Evolutionary conservation across 1,140 invertebrate species (phyloP).

Genomic region (Antheraea mylitta): DNA sequence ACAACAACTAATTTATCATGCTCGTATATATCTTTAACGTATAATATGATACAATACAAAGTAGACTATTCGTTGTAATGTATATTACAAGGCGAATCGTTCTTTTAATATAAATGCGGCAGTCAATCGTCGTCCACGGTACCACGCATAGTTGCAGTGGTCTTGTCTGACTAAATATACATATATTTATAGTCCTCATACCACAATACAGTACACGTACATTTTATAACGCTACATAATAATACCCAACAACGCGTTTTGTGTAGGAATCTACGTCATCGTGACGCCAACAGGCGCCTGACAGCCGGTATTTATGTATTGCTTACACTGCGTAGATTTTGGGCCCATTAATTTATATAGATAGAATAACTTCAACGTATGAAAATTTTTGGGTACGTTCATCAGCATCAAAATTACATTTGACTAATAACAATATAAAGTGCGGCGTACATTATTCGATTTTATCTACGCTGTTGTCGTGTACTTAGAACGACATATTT

Average conservation of each 20-base stretch:
- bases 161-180: conserved; percentile 16
- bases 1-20: too few species aligned
- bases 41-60: too few species aligned
- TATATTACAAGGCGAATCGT: conserved; percentile 8
- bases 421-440: not conserved
- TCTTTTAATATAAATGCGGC: not conserved
- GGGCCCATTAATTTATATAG: conserved; percentile 9
- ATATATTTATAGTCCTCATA: conserved; percentile 15
- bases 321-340: conserved; percentile 15
- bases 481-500: too few species aligned
- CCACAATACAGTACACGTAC: conserved; percentile 11
- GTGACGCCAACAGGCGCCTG: conserved; percentile 37
- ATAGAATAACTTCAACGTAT: conserved; percentile 14
- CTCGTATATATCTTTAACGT: too few species aligned
- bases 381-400: not conserved
- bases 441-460: too few species aligned
- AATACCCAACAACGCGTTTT: conserved; percentile 24
- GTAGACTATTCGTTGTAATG: not conserved
- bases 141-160: conserved; percentile 4
- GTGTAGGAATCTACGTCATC: conserved; percentile 33
- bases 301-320: conserved; percentile 26
- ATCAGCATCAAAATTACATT: not conserved
- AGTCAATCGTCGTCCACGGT: not conserved
- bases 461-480: too few species aligned
- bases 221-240: conserved; percentile 15